Conservation (phyloP, 2,888 invertebrate species). For the Ommatoiulus sabulosus region DNA sequence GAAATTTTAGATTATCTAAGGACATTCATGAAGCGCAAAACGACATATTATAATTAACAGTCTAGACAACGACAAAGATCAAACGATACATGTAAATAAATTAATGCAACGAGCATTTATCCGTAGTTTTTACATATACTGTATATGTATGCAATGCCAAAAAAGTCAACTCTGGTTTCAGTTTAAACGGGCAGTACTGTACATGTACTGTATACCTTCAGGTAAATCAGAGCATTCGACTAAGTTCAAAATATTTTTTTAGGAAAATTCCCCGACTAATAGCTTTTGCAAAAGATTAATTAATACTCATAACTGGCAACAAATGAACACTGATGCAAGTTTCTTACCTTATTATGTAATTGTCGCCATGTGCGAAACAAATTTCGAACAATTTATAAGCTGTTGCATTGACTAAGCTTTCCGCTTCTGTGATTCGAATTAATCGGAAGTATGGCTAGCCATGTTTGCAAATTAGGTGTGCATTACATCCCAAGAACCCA, state of each 20-base stretch:
- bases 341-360: not conserved
- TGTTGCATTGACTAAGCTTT: not conserved
- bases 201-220: no score
- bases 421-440: not conserved
- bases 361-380: not conserved
- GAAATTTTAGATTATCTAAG: not conserved
- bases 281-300: no score
- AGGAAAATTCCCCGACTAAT: no score
- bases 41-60: not conserved
- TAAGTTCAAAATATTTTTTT: no score
- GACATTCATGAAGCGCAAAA: not conserved
- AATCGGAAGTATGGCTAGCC: not conserved
- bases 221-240: no score
- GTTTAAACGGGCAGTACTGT: no score
- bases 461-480: conserved; percentile 14
- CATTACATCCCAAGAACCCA: not conserved
- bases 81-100: not conserved
- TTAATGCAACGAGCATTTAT: not conserved
- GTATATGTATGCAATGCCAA: no score
- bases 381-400: not conserved
- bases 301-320: not conserved
- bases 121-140: no score
- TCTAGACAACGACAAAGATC: not conserved
- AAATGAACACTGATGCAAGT: not conserved
- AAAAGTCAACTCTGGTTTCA: no score